These are phyloP conservation scores for Scrobipalpa atriplicella DNA, from an alignment of 2,888 invertebrate genomes.

Conservation along the genomic window DNA sequence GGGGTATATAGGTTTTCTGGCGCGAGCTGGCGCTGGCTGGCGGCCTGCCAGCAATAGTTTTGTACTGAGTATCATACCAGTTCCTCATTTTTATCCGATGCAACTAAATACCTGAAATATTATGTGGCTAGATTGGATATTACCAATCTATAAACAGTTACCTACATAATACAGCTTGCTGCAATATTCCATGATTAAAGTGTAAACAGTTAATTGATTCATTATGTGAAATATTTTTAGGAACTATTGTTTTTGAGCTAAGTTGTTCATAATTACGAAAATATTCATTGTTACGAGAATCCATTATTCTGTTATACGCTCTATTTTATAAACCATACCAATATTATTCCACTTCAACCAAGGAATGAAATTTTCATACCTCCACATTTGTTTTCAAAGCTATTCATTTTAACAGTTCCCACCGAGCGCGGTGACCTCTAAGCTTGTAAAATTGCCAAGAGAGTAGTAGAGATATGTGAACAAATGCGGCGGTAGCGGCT, in stretches of 20 bases:
- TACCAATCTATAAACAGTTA: no score
- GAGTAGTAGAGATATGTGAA: constrained; percentile 23
- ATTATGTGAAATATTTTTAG: no score
- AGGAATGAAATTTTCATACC: neutral
- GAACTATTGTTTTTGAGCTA: no score
- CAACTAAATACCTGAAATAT: neutral
- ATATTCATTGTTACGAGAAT: no score
- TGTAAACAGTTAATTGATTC: no score
- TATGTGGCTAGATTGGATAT: no score
- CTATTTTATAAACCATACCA: no score
- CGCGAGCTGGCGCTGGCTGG: constrained; percentile 29
- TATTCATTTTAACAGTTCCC: neutral
- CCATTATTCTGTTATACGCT: no score
- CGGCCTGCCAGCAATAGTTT: constrained; percentile 38
- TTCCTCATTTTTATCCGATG: constrained; percentile 8
- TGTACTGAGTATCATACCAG: neutral
- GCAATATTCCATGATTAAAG: no score
- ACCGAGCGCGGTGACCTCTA: constrained; percentile 35
- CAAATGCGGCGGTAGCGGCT: constrained; percentile 29
- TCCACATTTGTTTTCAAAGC: neutral
- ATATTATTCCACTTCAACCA: neutral
- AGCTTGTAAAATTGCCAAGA: constrained; percentile 24
- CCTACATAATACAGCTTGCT: no score
- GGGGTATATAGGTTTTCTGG: constrained; percentile 40
- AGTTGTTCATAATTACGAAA: no score